Base-by-base conservation (phyloP, 1,140 invertebrate genomes). In the Vanessa atalanta region DNA sequence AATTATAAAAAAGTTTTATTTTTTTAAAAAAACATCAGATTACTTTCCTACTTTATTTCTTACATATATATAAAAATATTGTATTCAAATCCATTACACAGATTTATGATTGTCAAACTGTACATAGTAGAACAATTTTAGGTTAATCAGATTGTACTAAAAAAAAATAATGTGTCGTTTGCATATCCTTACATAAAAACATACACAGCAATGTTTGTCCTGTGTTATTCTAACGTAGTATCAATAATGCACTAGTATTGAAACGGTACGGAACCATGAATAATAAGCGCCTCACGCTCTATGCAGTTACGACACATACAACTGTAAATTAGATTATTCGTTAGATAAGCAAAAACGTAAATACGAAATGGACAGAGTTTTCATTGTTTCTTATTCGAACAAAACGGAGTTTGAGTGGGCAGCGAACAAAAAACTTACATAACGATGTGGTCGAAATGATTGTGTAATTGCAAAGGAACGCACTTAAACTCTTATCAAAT, bases 301-400 rank as follows among this genome's bases (percentile, higher is more conserved):
- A 61, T 72, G 67, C 61, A 74, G 73, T 80, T 81, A 73, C 79
- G 70, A 81, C 80, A 79, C 43, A 73, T 70, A 78, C 81, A 76
- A 80, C 80, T 78, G 82, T 84, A 78, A 81, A 84, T 81, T 81
- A 80, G 80, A 83, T 87, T 81, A 81, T 79, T 78, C 70, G 71
- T 81, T 83, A 83, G 85, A 88, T 88, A 89, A 86, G 80, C 76
- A 78, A 79, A 84, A 84, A 83, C 68, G 84, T 83, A 83, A 86
- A 84, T 81, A 86, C 75, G 79, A 81, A 76, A 79, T 65, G 73
- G 71, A 81, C 79, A 84, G 65, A 79, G 72, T 72, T 78, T 76
- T 85, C 83, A 90, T 90, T 90, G 87, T 89, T 90, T 83, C 47
- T 78, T 60, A 77, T 80, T 68, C 51, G 72, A 82, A 85, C 79